Conservation (phyloP, 2,113 vertebrate species). For the Thomomys bottae region DNA sequence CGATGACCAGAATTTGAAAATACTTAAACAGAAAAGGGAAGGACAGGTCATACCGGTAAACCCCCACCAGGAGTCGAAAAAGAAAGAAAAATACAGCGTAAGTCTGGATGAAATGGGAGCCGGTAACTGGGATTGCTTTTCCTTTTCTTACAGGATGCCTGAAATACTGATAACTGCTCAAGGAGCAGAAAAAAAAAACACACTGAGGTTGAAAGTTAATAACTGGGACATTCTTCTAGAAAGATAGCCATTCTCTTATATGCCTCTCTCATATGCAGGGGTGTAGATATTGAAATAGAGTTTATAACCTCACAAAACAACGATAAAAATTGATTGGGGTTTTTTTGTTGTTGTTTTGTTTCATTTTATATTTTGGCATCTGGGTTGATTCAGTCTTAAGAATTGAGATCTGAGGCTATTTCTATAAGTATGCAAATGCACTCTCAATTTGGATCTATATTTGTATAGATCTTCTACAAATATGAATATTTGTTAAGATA, state of each 20-base stretch:
- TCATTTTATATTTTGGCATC: constrained; percentile 8
- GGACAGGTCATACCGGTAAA: constrained; percentile 39
- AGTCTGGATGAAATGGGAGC: background rate
- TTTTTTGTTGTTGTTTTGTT: background rate
- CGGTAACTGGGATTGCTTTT: constrained; percentile 30
- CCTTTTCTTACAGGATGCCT: constrained; percentile 6
- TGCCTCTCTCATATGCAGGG: constrained; percentile 44
- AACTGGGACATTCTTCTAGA: constrained; percentile 63
- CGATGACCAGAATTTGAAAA: constrained; percentile 85
- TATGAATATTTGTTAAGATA: constrained; percentile 55
- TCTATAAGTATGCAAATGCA: constrained; percentile 38
- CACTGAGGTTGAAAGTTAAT: constrained; percentile 56
- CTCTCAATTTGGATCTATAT: constrained; percentile 51
- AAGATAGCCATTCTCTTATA: background rate
- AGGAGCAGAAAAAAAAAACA: constrained; percentile 52
- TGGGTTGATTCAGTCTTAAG: constrained; percentile 43
- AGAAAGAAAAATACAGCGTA: constrained; percentile 44
- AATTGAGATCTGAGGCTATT: constrained; percentile 40
- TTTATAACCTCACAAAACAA: constrained; percentile 65
- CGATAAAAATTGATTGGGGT: constrained; percentile 24
- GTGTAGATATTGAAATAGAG: constrained; percentile 44
- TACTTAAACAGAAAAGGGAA: constrained; percentile 66
- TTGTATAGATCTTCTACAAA: constrained; percentile 49
- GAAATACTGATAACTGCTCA: constrained; percentile 30
- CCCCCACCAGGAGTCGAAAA: constrained; percentile 25